A percentile compares a stretch with the other conserved stretches of the same genome.
phyloP scores from a whole-genome alignment of 2,888 invertebrate genomes.

The Rhingia campestris region DNA sequence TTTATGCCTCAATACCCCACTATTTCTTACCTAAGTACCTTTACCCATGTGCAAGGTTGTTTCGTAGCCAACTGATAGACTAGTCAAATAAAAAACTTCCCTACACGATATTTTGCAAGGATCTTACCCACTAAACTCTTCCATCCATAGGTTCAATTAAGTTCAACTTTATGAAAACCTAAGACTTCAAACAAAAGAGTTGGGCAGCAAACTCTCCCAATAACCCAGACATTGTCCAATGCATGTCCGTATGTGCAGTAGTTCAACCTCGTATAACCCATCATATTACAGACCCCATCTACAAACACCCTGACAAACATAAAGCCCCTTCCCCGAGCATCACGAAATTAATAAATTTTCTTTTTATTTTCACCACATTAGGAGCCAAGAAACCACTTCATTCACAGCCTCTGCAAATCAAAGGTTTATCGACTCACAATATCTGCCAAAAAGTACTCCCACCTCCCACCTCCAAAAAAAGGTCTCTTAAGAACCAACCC shows the following conservation, averaged over 20 bases:
- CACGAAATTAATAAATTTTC: constrained; percentile 27
- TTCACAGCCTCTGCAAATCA: constrained; percentile 36
- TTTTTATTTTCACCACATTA: constrained; percentile 33
- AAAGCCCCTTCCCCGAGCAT: not conserved
- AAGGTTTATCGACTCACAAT: constrained; percentile 50
- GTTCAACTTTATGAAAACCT: too few species aligned
- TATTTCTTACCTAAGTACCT: too few species aligned
- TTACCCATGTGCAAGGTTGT: too few species aligned
- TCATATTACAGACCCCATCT: not conserved
- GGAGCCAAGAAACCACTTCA: constrained; percentile 48
- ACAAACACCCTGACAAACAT: not conserved
- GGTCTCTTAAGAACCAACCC: constrained; percentile 29
- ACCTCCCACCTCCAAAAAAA: not conserved
- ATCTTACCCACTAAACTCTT: too few species aligned
- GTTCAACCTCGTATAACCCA: not conserved
- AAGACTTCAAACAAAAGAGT: not conserved
- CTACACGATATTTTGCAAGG: too few species aligned
- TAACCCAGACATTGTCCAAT: not conserved
- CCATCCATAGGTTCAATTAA: too few species aligned
- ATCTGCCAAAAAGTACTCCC: constrained; percentile 45
- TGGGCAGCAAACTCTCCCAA: not conserved
- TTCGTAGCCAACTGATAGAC: too few species aligned
- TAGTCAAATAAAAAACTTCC: too few species aligned
- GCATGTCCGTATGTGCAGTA: not conserved
- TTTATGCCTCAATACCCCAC: too few species aligned